Evolutionary conservation across 2,113 vertebrate genomes (phyloP).

Genomic region (Egretta garzetta): DNA sequence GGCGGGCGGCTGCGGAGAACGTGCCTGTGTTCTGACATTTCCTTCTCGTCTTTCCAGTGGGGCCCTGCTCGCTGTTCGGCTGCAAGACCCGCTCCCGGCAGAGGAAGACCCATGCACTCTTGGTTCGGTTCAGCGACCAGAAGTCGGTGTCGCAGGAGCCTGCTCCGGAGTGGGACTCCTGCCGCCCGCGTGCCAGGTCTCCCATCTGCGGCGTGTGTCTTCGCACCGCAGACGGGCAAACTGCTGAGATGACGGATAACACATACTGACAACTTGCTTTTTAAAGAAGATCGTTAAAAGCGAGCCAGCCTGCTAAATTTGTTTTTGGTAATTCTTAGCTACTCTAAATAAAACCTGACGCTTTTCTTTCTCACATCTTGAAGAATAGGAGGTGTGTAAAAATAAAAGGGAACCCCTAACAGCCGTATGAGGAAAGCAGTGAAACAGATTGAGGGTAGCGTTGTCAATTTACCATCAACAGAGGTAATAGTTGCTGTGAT

Average conservation of each 20-base stretch:
- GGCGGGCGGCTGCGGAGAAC: not conserved
- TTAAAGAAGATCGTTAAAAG: not conserved
- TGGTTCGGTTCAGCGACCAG: accelerated
- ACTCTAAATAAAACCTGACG: not conserved
- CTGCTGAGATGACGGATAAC: not conserved
- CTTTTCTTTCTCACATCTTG: not conserved
- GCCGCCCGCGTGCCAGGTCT: not conserved
- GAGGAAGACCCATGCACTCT: accelerated
- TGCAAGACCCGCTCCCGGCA: not conserved
- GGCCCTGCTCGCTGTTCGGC: accelerated
- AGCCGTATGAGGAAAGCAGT: not conserved
- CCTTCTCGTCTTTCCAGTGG: accelerated
- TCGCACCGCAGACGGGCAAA: not conserved
- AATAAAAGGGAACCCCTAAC: not conserved
- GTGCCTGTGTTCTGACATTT: accelerated
- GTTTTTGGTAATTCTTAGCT: not conserved
- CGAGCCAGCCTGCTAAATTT: not conserved
- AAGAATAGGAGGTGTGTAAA: not conserved
- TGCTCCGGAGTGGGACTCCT: not conserved
- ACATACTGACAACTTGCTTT: not conserved
- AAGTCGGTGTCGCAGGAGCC: not conserved
- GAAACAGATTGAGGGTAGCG: not conserved
- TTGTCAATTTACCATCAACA: not conserved
- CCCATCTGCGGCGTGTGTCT: not conserved
- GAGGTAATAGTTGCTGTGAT: not conserved